Evolutionary conservation across 2,797 vertebrate genomes (phyloP), one percentile per base, ranked within the genome.

Genomic region (Poeciliopsis turneri): DNA sequence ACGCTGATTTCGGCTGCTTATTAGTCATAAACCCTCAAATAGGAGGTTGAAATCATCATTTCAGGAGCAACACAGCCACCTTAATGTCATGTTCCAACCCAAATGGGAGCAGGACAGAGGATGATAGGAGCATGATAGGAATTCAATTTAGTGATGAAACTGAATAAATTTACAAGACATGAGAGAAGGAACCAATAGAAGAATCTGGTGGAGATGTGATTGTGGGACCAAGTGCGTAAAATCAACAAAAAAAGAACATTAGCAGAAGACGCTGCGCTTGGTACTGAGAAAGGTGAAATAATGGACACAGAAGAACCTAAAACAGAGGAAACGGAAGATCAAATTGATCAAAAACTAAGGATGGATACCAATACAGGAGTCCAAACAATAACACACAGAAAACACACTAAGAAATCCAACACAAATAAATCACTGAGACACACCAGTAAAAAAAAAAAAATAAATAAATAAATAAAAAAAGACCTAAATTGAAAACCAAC

Each of bases 11-110:
- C 43, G 49, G 18, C 39, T 4, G n/a, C 82, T 79, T 78, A 49
- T 25, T 77, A 20, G 61, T 82, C 43, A 13, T 13, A 23, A n/a
- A 4, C n/a, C 8, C 57, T 81, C 39, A 73, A 70, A 46, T 39
- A 23, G 1, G 74, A 33, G 41, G 4, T 45, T 8, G 41, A 15
- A 70, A 43, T 70, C 4, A 7, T 41, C 10, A 25, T 7, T 70
- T 43, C 13, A 70, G 43, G 11, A n/a, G 11, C 39, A n/a, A 12
- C 39, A 43, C 5, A 43, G 2, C 61, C 20, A 39, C 18, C 1
- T 13, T 59, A 13, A 28, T 59, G 11, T n/a, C 55, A n/a, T n/a
- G 55, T n/a, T 59, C 28, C 25, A n/a, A 59, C 12, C 25, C 55
- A 28, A 59, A 30, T 28, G 55, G 12, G 12, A 15, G 12, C 10